A percentile compares a stretch with the other conserved stretches of the same genome.
Evolutionary conservation across 2,888 invertebrate genomes (phyloP).

Genomic region (Stenchaetothrips biformis): DNA sequence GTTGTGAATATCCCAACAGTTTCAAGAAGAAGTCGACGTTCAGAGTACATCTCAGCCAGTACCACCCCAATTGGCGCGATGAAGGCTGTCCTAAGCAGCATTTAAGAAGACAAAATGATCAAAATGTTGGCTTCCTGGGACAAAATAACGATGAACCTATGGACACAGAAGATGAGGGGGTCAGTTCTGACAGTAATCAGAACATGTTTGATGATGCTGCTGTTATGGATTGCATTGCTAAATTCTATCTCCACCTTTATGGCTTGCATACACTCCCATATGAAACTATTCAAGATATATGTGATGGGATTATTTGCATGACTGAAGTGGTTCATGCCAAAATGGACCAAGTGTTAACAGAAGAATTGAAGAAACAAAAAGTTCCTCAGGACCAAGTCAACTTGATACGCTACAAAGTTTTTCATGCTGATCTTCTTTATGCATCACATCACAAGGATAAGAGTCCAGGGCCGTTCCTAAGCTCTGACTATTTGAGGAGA

Average conservation of each 20-base stretch:
- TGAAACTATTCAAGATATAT: slow-evolving; percentile 5
- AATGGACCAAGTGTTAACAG: not conserved
- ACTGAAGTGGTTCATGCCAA: not conserved
- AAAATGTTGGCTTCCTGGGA: not conserved
- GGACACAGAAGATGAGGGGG: not conserved
- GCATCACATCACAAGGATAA: not conserved
- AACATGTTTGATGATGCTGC: not conserved
- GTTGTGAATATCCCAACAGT: not conserved
- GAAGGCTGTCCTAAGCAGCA: not conserved
- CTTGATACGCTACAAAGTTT: not conserved
- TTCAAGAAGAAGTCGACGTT: not conserved
- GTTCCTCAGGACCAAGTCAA: not conserved
- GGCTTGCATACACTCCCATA: not conserved
- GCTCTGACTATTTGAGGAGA: not conserved
- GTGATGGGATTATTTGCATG: not conserved
- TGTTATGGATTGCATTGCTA: not conserved
- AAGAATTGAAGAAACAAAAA: not conserved
- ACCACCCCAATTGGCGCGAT: not conserved
- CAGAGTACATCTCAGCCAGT: not conserved
- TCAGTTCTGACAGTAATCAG: not conserved
- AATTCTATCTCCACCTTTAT: not conserved
- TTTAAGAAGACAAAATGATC: not conserved
- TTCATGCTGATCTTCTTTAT: not conserved
- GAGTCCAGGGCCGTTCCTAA: not conserved
- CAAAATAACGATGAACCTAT: not conserved